phyloP scores from a whole-genome alignment of 2,797 vertebrate species.

The Rachycentron canadum region DNA sequence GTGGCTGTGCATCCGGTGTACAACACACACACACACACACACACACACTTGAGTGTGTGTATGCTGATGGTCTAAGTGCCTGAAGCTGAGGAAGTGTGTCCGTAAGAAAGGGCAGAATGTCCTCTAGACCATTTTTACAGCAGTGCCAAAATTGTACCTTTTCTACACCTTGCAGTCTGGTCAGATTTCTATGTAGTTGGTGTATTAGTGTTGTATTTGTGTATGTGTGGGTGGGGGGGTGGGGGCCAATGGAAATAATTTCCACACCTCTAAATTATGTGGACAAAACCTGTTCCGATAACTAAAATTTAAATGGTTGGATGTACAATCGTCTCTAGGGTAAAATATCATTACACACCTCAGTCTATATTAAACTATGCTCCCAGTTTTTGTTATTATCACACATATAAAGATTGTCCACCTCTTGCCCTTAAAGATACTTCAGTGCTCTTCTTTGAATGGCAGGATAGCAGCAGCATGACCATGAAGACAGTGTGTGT shows the following conservation, averaged over 20 bases:
- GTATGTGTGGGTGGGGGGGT: neutral
- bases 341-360: constrained; percentile 45
- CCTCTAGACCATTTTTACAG: constrained; percentile 23
- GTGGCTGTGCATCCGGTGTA: neutral
- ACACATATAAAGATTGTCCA: constrained; percentile 41
- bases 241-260: constrained; percentile 21
- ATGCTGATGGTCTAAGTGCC: constrained; percentile 24
- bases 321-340: constrained; percentile 32
- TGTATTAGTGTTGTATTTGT: constrained; percentile 14
- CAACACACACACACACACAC: constrained; percentile 26
- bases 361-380: constrained; percentile 29
- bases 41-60: constrained; percentile 14
- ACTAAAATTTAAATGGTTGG: constrained; percentile 34
- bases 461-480: constrained; percentile 47
- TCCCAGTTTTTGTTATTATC: constrained; percentile 42
- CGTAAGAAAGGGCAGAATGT: constrained; percentile 25
- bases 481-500: constrained; percentile 21
- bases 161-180: constrained; percentile 3
- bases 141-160: constrained; percentile 7
- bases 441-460: constrained; percentile 34
- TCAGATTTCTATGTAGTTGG: neutral
- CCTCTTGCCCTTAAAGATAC: constrained; percentile 53
- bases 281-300: constrained; percentile 28
- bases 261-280: constrained; percentile 37
- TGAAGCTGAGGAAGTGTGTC: constrained; percentile 14